Base-by-base conservation (phyloP, 2,113 vertebrate species). In the Phoxinus phoxinus region DNA sequence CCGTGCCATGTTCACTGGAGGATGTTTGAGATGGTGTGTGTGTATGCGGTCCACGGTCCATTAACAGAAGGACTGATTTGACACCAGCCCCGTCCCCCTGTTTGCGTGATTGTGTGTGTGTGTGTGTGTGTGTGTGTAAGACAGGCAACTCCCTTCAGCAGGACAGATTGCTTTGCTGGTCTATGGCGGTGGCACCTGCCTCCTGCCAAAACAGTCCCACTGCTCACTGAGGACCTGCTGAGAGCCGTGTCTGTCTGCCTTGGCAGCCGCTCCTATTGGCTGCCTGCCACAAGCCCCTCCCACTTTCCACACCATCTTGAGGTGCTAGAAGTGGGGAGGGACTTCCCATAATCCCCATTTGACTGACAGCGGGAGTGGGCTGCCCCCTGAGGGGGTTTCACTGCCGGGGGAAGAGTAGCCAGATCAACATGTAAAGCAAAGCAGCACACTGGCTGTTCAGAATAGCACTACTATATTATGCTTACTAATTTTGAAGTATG, bases 281-380 rank as follows among this genome's bases (percentile, higher is more conserved):
- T 85, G 87, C 37, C 10, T 23, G 32, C 83, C 83, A 82, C 72
- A 9, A 80, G 35, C 77, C 65, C 72, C 77, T 27, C 79, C 78
- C 12, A 81, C 58, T 37, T 59, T 83, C 85, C 88, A 44, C 85
- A 85, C 77, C 80, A 79, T 92, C 91, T 90, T 92, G 90, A 91
- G 91, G 89, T 90, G 93, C 90, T 86, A 85, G 85, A 88, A 89
- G 83, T 83, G 89, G 93, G 91, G 90, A 90, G 88, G 93, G 91
- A 91, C 91, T 88, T 90, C 91, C 90, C 86, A 88, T 94, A 93
- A 94, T 94, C 93, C 92, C 89, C 92, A 91, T 94, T 94, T 94
- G 92, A 94, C 93, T 92, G 91, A 90, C 93, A 91, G 93, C 93
- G 90, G 92, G 94, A 91, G 85, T 86, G 89, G 91, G 91, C 91